Evolutionary conservation across 2,797 vertebrate genomes (phyloP).

Genomic region (Pangasius mekongensis): DNA sequence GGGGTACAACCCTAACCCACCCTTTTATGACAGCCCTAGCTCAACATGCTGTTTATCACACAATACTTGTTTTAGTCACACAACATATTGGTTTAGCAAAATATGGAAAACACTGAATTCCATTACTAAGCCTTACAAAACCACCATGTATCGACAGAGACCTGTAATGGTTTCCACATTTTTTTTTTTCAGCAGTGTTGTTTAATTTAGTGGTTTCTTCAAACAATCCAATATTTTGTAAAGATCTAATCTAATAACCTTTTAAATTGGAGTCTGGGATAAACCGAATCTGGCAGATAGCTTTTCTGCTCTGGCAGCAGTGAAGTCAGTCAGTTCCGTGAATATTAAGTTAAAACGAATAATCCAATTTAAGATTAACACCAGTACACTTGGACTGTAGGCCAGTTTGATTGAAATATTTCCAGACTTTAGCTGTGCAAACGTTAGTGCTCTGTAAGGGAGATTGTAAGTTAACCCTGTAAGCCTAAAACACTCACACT

Average conservation of each 20-base stretch:
- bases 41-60: neutral
- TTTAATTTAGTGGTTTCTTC: slow-evolving; percentile 15
- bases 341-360: neutral
- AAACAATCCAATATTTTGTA: slow-evolving; percentile 24
- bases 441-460: neutral
- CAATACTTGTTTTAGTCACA: slow-evolving; percentile 5
- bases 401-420: neutral
- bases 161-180: neutral
- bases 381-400: neutral
- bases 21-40: neutral
- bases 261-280: neutral
- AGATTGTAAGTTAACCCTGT: neutral
- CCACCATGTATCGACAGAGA: slow-evolving; percentile 12
- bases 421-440: neutral
- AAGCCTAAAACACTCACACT: neutral
- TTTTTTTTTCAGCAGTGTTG: neutral
- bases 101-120: neutral
- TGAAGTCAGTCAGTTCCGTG: neutral
- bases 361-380: slow-evolving; percentile 3
- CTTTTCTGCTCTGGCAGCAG: slow-evolving; percentile 4
- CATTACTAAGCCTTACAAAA: slow-evolving; percentile 9
- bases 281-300: slow-evolving; percentile 9
- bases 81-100: neutral
- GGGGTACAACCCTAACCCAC: neutral
- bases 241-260: slow-evolving; percentile 22